These are phyloP conservation scores for Elgonia sp. DNA, from an alignment of 2,888 invertebrate species.

Conservation along the genomic window DNA sequence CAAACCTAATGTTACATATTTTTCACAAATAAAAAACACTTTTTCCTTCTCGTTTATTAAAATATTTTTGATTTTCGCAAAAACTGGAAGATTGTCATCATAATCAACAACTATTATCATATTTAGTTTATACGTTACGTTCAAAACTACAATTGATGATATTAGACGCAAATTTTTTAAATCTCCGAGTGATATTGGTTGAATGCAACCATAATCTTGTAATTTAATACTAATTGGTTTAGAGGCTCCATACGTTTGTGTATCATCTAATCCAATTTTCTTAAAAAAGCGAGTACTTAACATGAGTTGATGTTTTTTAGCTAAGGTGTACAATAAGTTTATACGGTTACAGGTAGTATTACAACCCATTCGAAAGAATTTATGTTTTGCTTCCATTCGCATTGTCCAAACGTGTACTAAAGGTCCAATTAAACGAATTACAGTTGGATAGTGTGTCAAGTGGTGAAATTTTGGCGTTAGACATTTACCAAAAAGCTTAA, in stretches of 20 bases:
- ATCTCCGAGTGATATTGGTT: not conserved
- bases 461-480: constrained; percentile 31
- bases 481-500: not conserved
- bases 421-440: constrained; percentile 29
- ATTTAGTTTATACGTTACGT: constrained; percentile 24
- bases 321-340: constrained; percentile 16
- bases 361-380: constrained; percentile 1
- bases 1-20: constrained; percentile 9
- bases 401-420: constrained; percentile 27
- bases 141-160: not conserved
- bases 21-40: constrained; percentile 28
- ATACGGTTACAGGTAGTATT: constrained; percentile 19
- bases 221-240: too few species aligned
- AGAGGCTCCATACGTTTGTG: too few species aligned
- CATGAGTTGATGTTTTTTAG: constrained; percentile 21
- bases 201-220: too few species aligned
- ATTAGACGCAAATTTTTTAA: not conserved
- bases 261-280: not conserved
- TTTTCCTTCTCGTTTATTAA: constrained; percentile 7
- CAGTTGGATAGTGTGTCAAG: constrained; percentile 4
- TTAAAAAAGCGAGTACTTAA: constrained; percentile 21
- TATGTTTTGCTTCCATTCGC: constrained; percentile 39
- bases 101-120: constrained; percentile 6
- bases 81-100: constrained; percentile 2
- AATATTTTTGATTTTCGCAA: constrained; percentile 8